Base-by-base conservation (phyloP, 1,140 invertebrate species). In the Hormaphis cornu region DNA sequence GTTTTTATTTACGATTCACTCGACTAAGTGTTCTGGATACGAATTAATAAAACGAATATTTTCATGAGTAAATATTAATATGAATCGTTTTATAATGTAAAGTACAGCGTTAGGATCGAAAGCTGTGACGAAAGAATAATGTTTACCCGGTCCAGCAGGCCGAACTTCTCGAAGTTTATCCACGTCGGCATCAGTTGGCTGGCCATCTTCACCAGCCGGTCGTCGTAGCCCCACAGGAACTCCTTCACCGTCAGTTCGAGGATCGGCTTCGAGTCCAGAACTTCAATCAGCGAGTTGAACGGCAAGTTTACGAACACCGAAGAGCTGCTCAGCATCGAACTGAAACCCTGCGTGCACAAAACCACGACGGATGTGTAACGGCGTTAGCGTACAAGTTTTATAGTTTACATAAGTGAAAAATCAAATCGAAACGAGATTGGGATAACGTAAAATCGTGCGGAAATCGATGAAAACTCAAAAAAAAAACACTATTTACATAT, bases 201-300 rank as follows among this genome's bases (percentile, higher is more conserved):
- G 0, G 87, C 87, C 20, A 91, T 75, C 10, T 80, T 79, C 10
- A 93, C 83, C 1, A 93, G 73, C 2, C 81, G 79, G 76, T 95
- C 91, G 3, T 90, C 83, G 74, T 93, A 94, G 1, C 93, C 93
- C 89, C 89, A 95, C 3, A 94, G 77, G 70, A 91, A 85, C 4
- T 95, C 86, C 20, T 89, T 77, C 0, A 90, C 84, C 0, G 83
- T 83, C 35, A 89, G 74, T 2, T 84, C 83, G 28, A 87, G 79
- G 74, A 95, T 86, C 0, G 89, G 81, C 75, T 87, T 80, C 14
- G 87, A 82, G 20, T 85, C 81, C 1, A 89, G 72, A 6, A 81
- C 79, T 48, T 80, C 81, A 2, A 85, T 79, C 30, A 90, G 76
- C 26, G 85, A 81, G 24, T 83, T 81, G 0, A 89, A 78, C 0